Base-by-base conservation (phyloP, 2,888 invertebrate genomes). In the Drosophila atripex region DNA sequence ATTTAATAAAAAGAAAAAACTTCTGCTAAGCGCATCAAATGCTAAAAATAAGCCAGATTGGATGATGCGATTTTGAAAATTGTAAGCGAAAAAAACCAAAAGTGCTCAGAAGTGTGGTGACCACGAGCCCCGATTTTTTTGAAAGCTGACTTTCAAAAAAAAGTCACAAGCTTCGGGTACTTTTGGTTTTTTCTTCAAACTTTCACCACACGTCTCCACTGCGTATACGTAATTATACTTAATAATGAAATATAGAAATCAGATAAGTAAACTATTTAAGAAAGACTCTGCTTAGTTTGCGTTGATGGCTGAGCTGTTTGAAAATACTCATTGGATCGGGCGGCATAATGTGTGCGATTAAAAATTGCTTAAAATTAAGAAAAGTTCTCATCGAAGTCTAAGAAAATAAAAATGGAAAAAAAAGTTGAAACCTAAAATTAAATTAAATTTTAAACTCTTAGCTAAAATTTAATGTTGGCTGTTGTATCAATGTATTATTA, bases 41-140 rank as follows among this genome's bases (percentile, higher is more conserved):
- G 84, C 64, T 47, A 58, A 41, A 43, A 14, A 43, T 47, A 65
- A 54, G 35, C 18, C 18, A 28, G 16, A 25, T 28, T 30, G 11
- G 28, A 25, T 41, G 49, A 38, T 50, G 23, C 30, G 60, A 53
- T 12, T 39, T n/a, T 16, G 63, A 45, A 50, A 39, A 25, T 12
- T 49, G 46, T 66, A 64, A 45, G 5, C 38, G 39, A 47, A 51
- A 28, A 54, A 51, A 54, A 53, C 80, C 82, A 76, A 80, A 87
- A 80, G 87, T 88, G 77, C 78, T 78, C 89, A 80, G 83, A 80
- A 64, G 69, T 78, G 66, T 76, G 80, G 73, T 78, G 78, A 88
- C 80, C 69, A 78, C 80, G 90, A 89, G 90, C 90, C 90, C 90
- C 89, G 53, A 35, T 35, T 41, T 66, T 80, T 86, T 80, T 87